These are phyloP conservation scores for Dendrophyllia cribrosa DNA, from an alignment of 64 coral and sea anemone species.

Conservation along the genomic window DNA sequence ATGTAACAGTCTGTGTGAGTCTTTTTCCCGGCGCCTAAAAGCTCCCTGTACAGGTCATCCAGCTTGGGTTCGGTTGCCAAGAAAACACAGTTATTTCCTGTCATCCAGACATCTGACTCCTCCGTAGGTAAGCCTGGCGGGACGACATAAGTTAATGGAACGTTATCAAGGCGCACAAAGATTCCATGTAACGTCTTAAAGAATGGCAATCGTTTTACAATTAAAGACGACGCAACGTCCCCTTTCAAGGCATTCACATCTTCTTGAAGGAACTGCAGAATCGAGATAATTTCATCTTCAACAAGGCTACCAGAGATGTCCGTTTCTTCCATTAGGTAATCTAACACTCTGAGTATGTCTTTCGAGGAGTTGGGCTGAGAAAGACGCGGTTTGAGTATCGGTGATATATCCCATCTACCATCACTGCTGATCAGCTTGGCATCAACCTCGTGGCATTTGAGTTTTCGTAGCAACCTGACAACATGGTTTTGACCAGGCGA, in stretches of 20 bases:
- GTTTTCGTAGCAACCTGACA: slow-evolving; percentile 28
- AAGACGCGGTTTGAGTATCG: slow-evolving; percentile 63
- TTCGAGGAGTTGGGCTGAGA: slow-evolving; percentile 59
- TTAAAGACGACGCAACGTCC: background rate
- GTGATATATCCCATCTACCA: background rate
- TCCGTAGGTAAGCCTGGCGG: slow-evolving; percentile 63
- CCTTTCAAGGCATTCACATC: slow-evolving; percentile 28
- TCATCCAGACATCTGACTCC: slow-evolving; percentile 76
- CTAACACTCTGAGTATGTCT: slow-evolving; percentile 81
- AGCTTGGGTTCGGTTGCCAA: slow-evolving; percentile 60
- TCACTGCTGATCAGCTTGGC: slow-evolving; percentile 32
- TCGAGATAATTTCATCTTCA: slow-evolving; percentile 27
- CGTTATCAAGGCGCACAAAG: slow-evolving; percentile 61
- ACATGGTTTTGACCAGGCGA: slow-evolving; percentile 47
- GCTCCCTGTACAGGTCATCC: slow-evolving; percentile 44
- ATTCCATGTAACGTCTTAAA: slow-evolving; percentile 72
- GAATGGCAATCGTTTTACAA: slow-evolving; percentile 82
- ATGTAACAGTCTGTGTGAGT: slow-evolving; percentile 77
- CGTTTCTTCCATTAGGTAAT: slow-evolving; percentile 32
- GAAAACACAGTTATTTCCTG: slow-evolving; percentile 66
- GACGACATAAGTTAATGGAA: slow-evolving; percentile 57
- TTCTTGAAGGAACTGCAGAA: slow-evolving; percentile 88
- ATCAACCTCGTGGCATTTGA: slow-evolving; percentile 64
- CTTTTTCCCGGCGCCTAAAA: slow-evolving; percentile 59
- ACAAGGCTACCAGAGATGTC: slow-evolving; percentile 50